A percentile compares a stretch with the other conserved stretches of the same genome.
These are phyloP conservation scores for Diplolepis rosae DNA, from an alignment of 2,888 invertebrate genomes.

Conservation along the genomic window DNA sequence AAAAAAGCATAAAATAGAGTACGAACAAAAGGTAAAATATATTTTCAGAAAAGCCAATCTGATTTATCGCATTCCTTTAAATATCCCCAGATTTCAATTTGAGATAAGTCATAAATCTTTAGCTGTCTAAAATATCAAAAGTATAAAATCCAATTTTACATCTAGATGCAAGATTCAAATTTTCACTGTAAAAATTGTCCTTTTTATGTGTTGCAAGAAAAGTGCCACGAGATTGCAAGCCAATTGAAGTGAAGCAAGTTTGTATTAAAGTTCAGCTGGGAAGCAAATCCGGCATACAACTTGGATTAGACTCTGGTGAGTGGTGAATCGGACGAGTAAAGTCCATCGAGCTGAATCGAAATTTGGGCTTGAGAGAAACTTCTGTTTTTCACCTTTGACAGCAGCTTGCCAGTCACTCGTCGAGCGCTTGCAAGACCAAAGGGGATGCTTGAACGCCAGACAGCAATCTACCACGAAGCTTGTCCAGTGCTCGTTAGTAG, in stretches of 20 bases:
- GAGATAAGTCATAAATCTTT: too few species aligned
- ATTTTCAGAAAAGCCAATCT: background rate
- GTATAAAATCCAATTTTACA: background rate
- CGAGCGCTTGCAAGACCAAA: background rate
- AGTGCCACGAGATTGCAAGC: background rate
- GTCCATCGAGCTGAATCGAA: conserved; percentile 6
- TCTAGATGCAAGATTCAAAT: background rate
- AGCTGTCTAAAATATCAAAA: background rate
- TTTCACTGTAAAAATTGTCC: background rate
- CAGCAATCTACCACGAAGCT: background rate
- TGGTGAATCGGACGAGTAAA: conserved; percentile 2
- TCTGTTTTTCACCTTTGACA: conserved; percentile 25
- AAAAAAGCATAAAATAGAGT: background rate
- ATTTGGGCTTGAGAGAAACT: conserved; percentile 12
- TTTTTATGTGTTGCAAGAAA: background rate
- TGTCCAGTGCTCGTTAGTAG: conserved; percentile 57
- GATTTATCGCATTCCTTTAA: background rate
- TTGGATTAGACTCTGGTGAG: background rate
- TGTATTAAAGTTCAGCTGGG: conserved; percentile 3
- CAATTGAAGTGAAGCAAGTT: background rate
- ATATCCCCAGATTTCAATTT: background rate
- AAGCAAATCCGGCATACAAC: conserved; percentile 22
- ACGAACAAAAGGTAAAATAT: background rate
- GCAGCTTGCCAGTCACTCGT: conserved; percentile 19
- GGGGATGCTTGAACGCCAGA: conserved; percentile 9